Evolutionary conservation across 1,140 invertebrate genomes (phyloP).

Genomic region (Bombus difficillimus): DNA sequence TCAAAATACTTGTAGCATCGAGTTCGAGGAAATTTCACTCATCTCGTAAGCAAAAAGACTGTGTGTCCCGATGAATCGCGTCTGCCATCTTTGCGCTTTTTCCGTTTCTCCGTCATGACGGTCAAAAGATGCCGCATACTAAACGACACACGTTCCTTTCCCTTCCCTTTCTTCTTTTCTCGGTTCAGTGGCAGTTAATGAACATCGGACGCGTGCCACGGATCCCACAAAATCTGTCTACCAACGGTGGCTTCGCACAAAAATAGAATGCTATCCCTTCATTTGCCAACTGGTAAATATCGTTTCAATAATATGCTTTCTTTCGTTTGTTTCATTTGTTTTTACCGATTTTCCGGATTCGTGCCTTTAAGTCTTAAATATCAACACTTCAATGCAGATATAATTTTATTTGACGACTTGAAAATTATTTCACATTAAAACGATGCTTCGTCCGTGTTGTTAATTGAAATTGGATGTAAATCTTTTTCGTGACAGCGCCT

Average conservation of each 20-base stretch:
- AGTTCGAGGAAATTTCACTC: constrained; percentile 42
- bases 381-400: too few species aligned
- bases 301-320: neutral
- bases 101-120: neutral
- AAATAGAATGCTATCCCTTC: constrained; percentile 44
- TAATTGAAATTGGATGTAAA: constrained; percentile 9
- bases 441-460: neutral
- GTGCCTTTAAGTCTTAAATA: neutral
- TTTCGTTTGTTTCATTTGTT: neutral
- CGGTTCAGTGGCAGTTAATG: constrained; percentile 41
- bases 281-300: constrained; percentile 26
- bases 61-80: constrained; percentile 16
- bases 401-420: neutral
- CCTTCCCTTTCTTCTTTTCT: neutral
- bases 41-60: constrained; percentile 16
- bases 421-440: neutral
- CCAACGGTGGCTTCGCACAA: constrained; percentile 33
- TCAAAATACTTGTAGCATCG: constrained; percentile 7
- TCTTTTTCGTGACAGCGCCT: neutral
- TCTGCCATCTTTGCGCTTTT: constrained; percentile 25
- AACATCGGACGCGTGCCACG: constrained; percentile 52
- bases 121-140: constrained; percentile 7
- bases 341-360: neutral
- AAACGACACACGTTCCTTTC: constrained; percentile 6
- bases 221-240: constrained; percentile 47